phyloP scores from a whole-genome alignment of 2,888 invertebrate genomes.

The Lysandra coridon region DNA sequence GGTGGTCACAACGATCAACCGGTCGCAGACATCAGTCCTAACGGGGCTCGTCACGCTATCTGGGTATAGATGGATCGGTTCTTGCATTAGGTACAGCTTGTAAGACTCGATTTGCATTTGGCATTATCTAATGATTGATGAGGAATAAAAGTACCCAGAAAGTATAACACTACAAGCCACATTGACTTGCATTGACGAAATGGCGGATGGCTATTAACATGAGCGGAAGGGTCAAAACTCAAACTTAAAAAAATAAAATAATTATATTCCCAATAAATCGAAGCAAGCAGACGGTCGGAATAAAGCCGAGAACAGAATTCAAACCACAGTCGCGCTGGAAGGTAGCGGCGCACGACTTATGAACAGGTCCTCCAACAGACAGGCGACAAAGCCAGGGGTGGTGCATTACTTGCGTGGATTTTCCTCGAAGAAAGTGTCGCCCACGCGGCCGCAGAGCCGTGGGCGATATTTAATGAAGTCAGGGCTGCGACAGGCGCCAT shows the following conservation, averaged over 20 bases:
- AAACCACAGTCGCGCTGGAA: background rate
- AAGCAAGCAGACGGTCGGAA: background rate
- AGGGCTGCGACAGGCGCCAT: conserved; percentile 54
- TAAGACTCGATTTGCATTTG: background rate
- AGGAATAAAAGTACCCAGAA: background rate
- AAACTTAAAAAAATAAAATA: background rate
- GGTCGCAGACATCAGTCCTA: background rate
- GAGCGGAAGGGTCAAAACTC: background rate
- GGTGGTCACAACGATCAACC: background rate
- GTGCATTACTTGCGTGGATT: background rate
- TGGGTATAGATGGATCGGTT: background rate
- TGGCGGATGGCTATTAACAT: background rate
- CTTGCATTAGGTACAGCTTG: background rate
- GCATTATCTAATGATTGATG: background rate
- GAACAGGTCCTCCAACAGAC: background rate
- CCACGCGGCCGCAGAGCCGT: conserved; percentile 50
- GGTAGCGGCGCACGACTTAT: background rate
- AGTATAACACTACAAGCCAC: background rate
- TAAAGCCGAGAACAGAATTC: background rate
- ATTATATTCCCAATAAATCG: too few species aligned
- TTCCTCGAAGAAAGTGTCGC: conserved; percentile 38
- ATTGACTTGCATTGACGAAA: background rate
- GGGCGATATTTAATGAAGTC: conserved; percentile 63
- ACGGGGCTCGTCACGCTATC: background rate
- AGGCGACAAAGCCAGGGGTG: background rate